A percentile compares a stretch with the other conserved stretches of the same genome.
phyloP scores from a whole-genome alignment of 2,888 invertebrate species.

The Acrobasis consociella region DNA sequence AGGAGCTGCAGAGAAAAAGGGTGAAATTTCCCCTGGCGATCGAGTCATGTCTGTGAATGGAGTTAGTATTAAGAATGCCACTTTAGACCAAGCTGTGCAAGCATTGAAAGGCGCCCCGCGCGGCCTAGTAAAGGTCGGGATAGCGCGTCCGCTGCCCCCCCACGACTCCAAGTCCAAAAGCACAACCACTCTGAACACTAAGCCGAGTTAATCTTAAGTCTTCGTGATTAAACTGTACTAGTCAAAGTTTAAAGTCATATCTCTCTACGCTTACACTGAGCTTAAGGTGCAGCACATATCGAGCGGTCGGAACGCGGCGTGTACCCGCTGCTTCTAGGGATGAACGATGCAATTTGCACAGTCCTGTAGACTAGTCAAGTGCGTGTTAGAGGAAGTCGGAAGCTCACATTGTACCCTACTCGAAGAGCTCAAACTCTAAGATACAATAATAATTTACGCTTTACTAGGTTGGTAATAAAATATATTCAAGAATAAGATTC shows the following conservation, averaged over 20 bases:
- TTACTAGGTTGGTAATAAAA: constrained; percentile 62
- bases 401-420: constrained; percentile 27
- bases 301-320: constrained; percentile 41
- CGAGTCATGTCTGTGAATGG: constrained; percentile 96
- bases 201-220: constrained; percentile 68
- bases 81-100: constrained; percentile 96
- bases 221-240: constrained; percentile 57
- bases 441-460: constrained; percentile 77
- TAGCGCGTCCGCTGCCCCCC: constrained; percentile 91
- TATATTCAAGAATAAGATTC: constrained; percentile 45
- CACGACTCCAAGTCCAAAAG: constrained; percentile 69
- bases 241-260: constrained; percentile 75
- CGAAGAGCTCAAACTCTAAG: constrained; percentile 57
- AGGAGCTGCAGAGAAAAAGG: constrained; percentile 98
- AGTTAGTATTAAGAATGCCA: constrained; percentile 93
- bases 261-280: constrained; percentile 51
- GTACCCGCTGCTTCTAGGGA: constrained; percentile 32
- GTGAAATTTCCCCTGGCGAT: constrained; percentile 97
- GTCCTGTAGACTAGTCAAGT: constrained; percentile 30
- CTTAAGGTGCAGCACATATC: constrained; percentile 56
- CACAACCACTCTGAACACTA: constrained; percentile 63
- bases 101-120: constrained; percentile 96
- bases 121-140: constrained; percentile 94
- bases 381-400: constrained; percentile 28
- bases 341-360: constrained; percentile 30